Percentiles rank a stretch among this genome's conserved stretches.
Evolutionary conservation across 2,888 invertebrate genomes (phyloP).

Genomic region (Tromatobia lineatoria): DNA sequence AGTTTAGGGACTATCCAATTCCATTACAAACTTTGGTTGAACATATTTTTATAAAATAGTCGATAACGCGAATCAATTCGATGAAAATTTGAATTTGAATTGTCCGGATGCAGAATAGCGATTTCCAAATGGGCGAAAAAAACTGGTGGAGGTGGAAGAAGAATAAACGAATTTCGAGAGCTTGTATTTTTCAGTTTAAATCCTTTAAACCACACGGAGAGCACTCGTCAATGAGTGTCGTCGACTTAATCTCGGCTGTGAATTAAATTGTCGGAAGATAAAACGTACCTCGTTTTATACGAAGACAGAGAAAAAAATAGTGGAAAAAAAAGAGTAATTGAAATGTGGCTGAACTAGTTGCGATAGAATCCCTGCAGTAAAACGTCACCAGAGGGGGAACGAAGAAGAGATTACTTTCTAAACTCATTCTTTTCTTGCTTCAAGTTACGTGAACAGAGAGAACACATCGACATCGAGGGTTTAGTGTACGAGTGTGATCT

Average conservation of each 20-base stretch:
- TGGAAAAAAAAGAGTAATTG: slow-evolving; percentile 26
- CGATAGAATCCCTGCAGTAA: slow-evolving; percentile 51
- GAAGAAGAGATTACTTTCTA: slow-evolving; percentile 64
- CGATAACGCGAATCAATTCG: too few relatives aligned
- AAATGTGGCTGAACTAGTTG: slow-evolving; percentile 29
- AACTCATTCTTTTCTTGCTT: slow-evolving; percentile 60
- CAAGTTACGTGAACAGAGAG: slow-evolving; percentile 31
- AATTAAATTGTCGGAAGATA: slow-evolving; percentile 29
- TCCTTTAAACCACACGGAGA: slow-evolving; percentile 17
- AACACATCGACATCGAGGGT: slow-evolving; percentile 35
- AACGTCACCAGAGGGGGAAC: slow-evolving; percentile 42
- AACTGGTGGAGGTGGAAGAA: too few relatives aligned
- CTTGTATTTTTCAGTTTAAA: too few relatives aligned
- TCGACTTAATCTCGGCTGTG: slow-evolving; percentile 48
- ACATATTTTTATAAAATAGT: too few relatives aligned
- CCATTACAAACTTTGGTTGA: too few relatives aligned
- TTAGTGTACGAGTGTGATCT: slow-evolving; percentile 35
- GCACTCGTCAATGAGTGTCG: slow-evolving; percentile 24
- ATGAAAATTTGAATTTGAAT: too few relatives aligned
- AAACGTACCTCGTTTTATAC: neutral
- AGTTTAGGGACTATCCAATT: too few relatives aligned
- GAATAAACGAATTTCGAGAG: too few relatives aligned
- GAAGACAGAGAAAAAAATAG: neutral
- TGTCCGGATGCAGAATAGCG: too few relatives aligned
- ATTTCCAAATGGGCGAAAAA: too few relatives aligned